Evolutionary conservation across 1,140 invertebrate species (phyloP).

Genomic region (honey bee (Apis mellifera)): DNA sequence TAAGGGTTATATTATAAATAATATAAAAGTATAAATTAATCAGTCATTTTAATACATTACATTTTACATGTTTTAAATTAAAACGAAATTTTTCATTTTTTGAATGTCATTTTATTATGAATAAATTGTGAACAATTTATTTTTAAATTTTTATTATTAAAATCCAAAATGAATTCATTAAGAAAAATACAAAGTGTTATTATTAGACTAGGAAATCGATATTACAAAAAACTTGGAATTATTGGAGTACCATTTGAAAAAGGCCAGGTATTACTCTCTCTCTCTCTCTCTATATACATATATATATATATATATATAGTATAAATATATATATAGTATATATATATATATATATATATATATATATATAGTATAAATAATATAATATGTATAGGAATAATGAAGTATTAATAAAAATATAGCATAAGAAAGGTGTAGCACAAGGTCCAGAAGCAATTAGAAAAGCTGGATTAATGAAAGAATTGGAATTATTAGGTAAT

Average conservation of each 20-base stretch:
- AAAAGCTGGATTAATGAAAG: slow-evolving; percentile 71
- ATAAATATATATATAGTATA: no score
- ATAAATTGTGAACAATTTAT: no score
- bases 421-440: slow-evolving; percentile 76
- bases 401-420: slow-evolving; percentile 17
- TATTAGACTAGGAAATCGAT: slow-evolving; percentile 11
- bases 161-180: slow-evolving; percentile 37
- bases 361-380: no score
- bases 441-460: slow-evolving; percentile 73
- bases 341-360: no score
- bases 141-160: no score
- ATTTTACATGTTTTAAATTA: slow-evolving; percentile 9
- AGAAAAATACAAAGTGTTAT: slow-evolving; percentile 26
- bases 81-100: neutral
- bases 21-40: slow-evolving; percentile 47
- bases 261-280: slow-evolving; percentile 83
- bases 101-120: no score
- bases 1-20: slow-evolving; percentile 4
- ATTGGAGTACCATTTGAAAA: slow-evolving; percentile 89
- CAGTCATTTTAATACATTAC: neutral
- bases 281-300: no score
- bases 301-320: no score
- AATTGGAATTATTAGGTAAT: slow-evolving; percentile 73
- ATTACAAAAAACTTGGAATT: slow-evolving; percentile 83
- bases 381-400: neutral